A percentile compares a stretch with the other conserved stretches of the same genome.
These are phyloP conservation scores for Chromoteleia sp. DNA, from an alignment of 2,888 invertebrate genomes.

Conservation along the genomic window DNA sequence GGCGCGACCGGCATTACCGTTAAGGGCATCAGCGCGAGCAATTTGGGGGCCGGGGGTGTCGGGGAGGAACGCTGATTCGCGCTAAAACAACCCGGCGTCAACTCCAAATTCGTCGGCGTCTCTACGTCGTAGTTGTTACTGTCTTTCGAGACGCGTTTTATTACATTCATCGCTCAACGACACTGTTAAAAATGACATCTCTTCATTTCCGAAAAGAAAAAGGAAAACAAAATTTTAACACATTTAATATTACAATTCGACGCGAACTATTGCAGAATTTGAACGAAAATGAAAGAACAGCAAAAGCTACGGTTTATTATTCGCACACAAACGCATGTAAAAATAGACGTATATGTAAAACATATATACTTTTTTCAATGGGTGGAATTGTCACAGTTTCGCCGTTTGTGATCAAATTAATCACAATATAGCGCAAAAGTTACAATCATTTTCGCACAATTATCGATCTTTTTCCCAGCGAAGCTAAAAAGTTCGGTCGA, in stretches of 20 bases:
- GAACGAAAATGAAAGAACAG: neutral
- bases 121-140: constrained; percentile 62
- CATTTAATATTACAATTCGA: constrained; percentile 25
- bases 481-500: neutral
- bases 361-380: too few relatives aligned
- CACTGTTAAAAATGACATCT: constrained; percentile 46
- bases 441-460: constrained; percentile 15
- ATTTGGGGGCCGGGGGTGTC: constrained; percentile 32
- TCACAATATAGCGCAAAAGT: constrained; percentile 7
- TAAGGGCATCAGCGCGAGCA: constrained; percentile 37
- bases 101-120: constrained; percentile 47
- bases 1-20: constrained; percentile 48
- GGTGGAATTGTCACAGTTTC: constrained; percentile 12
- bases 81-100: constrained; percentile 22
- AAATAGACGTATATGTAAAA: too few relatives aligned
- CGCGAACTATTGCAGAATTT: constrained; percentile 4
- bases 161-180: constrained; percentile 62
- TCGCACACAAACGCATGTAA: too few relatives aligned
- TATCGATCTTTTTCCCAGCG: constrained; percentile 3
- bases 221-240: constrained; percentile 14
- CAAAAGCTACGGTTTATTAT: constrained; percentile 21
- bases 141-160: constrained; percentile 58
- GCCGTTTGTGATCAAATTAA: neutral
- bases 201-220: constrained; percentile 19
- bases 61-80: constrained; percentile 61